Conservation (phyloP, 2,888 invertebrate genomes). For the Rhingia rostrata region DNA sequence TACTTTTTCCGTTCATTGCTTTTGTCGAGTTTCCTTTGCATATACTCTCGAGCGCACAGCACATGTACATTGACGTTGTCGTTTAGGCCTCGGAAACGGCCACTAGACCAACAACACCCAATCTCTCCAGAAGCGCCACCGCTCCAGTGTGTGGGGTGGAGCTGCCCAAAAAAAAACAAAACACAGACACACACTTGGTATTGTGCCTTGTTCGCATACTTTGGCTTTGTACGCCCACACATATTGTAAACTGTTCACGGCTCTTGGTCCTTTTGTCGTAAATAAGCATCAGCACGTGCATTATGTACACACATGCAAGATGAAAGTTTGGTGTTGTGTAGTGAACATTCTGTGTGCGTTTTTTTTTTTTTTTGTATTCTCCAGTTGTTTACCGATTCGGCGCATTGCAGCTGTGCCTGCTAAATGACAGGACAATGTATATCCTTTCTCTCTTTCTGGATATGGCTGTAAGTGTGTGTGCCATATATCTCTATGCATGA, state of each 20-base stretch:
- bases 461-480: conserved; percentile 11
- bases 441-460: too few species aligned
- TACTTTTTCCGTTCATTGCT: conserved; percentile 48
- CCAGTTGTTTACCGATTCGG: conserved; percentile 50
- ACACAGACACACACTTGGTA: conserved; percentile 27
- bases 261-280: conserved; percentile 57
- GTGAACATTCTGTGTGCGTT: conserved; percentile 40
- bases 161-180: conserved; percentile 9
- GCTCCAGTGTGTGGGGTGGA: neutral
- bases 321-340: conserved; percentile 8
- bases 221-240: conserved; percentile 30
- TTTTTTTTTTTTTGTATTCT: conserved; percentile 36
- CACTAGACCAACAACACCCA: conserved; percentile 50
- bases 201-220: conserved; percentile 34
- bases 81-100: conserved; percentile 57
- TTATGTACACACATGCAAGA: conserved; percentile 51
- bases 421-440: conserved; percentile 10
- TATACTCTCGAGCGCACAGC: neutral
- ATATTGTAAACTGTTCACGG: conserved; percentile 33
- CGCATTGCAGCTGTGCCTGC: conserved; percentile 46
- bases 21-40: conserved; percentile 34
- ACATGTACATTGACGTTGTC: conserved; percentile 22
- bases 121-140: conserved; percentile 4
- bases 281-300: conserved; percentile 71
- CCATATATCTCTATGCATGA: conserved; percentile 9